These are phyloP conservation scores for Stichodactyla helianthus DNA, from an alignment of 64 coral and sea anemone species.

Conservation along the genomic window DNA sequence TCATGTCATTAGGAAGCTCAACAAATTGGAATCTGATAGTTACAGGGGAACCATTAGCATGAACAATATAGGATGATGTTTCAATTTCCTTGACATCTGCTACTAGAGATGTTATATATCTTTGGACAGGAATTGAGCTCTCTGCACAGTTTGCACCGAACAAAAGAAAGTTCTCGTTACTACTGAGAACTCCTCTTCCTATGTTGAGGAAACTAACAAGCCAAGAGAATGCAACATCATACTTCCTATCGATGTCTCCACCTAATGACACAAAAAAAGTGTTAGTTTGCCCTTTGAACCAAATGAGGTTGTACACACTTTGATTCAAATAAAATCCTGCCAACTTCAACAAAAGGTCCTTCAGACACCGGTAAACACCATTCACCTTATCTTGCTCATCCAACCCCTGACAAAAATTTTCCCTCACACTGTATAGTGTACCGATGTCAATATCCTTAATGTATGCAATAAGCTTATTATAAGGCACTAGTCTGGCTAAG, in stretches of 20 bases:
- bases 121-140: conserved; percentile 4
- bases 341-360: background rate
- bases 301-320: conserved; percentile 5
- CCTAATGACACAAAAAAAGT: conserved; percentile 35
- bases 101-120: conserved; percentile 10
- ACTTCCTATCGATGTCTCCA: conserved; percentile 36
- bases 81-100: conserved; percentile 27
- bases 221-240: conserved; percentile 30
- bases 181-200: conserved; percentile 36
- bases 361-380: conserved; percentile 20
- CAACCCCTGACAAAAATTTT: background rate
- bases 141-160: conserved; percentile 39
- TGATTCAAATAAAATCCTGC: conserved; percentile 37
- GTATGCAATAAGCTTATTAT: background rate
- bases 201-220: conserved; percentile 35
- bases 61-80: background rate
- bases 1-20: conserved; percentile 58
- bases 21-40: conserved; percentile 18
- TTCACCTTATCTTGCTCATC: conserved; percentile 23
- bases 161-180: conserved; percentile 46
- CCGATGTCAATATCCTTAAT: background rate
- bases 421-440: conserved; percentile 31
- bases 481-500: background rate
- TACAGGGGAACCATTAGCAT: background rate
- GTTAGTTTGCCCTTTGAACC: conserved; percentile 12